Evolutionary conservation across 2,888 invertebrate genomes (phyloP).

Genomic region (Pogonocherus hispidulus): DNA sequence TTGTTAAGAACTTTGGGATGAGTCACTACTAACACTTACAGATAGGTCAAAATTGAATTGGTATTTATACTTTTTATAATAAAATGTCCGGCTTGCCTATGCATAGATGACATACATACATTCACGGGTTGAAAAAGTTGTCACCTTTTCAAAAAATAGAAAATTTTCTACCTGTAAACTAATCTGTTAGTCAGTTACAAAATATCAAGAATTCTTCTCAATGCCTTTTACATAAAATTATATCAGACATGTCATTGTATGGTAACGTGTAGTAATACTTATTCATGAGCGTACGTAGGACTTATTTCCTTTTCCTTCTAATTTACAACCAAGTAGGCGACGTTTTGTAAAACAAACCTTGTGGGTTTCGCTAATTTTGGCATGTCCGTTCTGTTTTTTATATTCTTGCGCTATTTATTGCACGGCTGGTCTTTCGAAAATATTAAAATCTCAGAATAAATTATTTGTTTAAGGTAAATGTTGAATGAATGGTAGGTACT

Average conservation of each 20-base stretch:
- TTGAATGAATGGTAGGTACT: no score
- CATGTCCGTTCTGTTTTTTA: slow-evolving; percentile 25
- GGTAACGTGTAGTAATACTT: slow-evolving; percentile 26
- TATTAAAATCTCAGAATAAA: neutral
- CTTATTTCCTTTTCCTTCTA: slow-evolving; percentile 44
- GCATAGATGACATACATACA: no score
- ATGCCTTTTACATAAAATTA: slow-evolving; percentile 26
- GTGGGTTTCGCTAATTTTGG: slow-evolving; percentile 40
- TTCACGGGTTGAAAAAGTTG: no score
- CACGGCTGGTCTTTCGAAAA: neutral
- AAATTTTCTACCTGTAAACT: no score
- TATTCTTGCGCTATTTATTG: slow-evolving; percentile 8
- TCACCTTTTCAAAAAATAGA: no score
- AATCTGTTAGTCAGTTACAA: neutral
- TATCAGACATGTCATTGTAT: slow-evolving; percentile 30
- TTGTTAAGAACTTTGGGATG: no score
- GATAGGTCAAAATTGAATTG: no score
- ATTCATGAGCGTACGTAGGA: slow-evolving; percentile 36
- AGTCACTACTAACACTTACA: no score
- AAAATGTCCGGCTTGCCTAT: no score
- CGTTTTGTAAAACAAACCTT: slow-evolving; percentile 31
- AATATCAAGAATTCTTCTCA: slow-evolving; percentile 25
- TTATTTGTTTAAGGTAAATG: neutral
- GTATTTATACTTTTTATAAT: no score
- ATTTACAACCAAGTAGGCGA: slow-evolving; percentile 41